Evolutionary conservation across 2,797 vertebrate genomes (phyloP).

Genomic region (Paratrypauchen microcephalus): DNA sequence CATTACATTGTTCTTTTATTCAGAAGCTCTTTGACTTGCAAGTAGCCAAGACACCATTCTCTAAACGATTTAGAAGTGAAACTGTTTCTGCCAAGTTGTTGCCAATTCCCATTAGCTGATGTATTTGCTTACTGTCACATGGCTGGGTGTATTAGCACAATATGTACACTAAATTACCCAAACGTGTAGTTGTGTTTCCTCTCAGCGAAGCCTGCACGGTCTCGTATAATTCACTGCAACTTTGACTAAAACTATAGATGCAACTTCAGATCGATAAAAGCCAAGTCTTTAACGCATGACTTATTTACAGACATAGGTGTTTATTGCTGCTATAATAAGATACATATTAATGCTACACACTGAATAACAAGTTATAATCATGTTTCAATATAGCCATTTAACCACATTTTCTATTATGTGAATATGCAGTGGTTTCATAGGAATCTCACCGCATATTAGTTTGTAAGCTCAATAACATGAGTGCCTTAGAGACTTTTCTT

Average conservation of each 20-base stretch:
- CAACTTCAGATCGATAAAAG: conserved; percentile 44
- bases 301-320: conserved; percentile 17
- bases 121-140: conserved; percentile 15
- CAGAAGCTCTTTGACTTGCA: neutral
- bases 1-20: neutral
- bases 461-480: conserved; percentile 21
- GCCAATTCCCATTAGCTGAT: conserved; percentile 14
- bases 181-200: neutral
- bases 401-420: neutral
- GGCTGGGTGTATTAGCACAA: conserved; percentile 4
- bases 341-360: conserved; percentile 14
- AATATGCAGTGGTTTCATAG: conserved; percentile 24
- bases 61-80: conserved; percentile 1
- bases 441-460: conserved; percentile 28
- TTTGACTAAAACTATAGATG: conserved; percentile 16
- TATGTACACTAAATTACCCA: conserved; percentile 4
- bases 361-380: conserved; percentile 18
- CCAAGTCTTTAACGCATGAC: conserved; percentile 24
- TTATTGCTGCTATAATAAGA: conserved; percentile 32
- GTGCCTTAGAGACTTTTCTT: conserved; percentile 26
- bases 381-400: conserved; percentile 37
- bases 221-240: conserved; percentile 15
- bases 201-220: neutral
- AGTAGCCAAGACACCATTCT: neutral
- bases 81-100: conserved; percentile 9